Base-by-base conservation (phyloP, 2,797 vertebrate genomes). In the Clarias platycephalus region DNA sequence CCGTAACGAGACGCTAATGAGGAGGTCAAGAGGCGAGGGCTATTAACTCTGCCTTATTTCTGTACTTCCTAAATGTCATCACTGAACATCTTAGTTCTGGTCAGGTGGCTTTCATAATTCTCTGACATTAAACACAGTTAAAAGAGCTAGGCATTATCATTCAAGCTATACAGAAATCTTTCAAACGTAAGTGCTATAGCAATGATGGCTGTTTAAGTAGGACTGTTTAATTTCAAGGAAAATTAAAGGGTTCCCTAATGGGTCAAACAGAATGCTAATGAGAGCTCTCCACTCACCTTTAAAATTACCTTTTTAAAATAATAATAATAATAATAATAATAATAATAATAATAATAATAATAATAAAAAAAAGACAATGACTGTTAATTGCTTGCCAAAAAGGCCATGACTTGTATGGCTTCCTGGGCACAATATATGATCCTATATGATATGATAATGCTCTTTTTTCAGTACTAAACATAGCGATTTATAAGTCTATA, bases 91-190 rank as follows among this genome's bases (percentile, higher is more conserved):
- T 88, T 80, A 80, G 62, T 57, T 86, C 83, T 81, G 71, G 18
- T 84, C 62, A 84, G 85, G 57, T 86, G 67, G 81, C 71, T 86
- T 79, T 79, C 53, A 68, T 86, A 72, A 83, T 86, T 85, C 58
- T 79, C 85, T 79, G 68, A 82, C 82, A 84, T 83, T 83, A 86
- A 74, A 82, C 60, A 8, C 18, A 60, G 57, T 84, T 88, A 83
- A 80, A 80, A 80, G 60, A 74, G 44, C 58, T 80, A 13, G 53
- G 6, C 34, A 67, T 64, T 31, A 80, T 83, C 37, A 79, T 37
- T 82, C 24, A 71, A 79, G 72, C 26, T 34, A 34, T 26, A 20
- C 18, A 22, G 12, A 22, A 66, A 37, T 22, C 31, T 71, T 63
- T 34, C 20, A 76, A 57, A 37, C 4, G 28, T 31, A 63, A 72